Evolutionary conservation across 2,888 invertebrate genomes (phyloP), one percentile per base, ranked within the genome.

Genomic region (Zonitis immaculata): DNA sequence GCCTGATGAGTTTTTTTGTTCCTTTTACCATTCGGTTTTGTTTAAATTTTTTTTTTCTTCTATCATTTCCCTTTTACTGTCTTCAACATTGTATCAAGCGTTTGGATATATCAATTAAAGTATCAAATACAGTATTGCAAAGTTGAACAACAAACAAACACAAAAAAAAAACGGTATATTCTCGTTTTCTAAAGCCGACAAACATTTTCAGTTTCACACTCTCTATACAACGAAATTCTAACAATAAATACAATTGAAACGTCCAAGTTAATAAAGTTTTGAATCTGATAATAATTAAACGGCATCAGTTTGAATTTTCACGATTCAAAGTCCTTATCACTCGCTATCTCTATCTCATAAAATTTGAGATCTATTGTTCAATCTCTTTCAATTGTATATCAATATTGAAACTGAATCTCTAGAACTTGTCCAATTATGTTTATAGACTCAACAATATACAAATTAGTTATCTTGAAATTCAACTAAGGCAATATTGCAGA

Each of bases 281-380:
- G 51, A 60, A 62, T 60, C 62, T 58, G 59, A 60, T 60, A 60
- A 60, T 44, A 30, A 30, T 8, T 6, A 6, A 56, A 51, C 35
- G 22, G 57, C 52, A 59, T 59, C 58, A 57, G 53, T 53, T 58
- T 60, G 55, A 61, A 60, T 62, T 61, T 64, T 61, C 56, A 39
- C 55, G n/a, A n/a, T n/a, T n/a, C n/a, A n/a, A n/a, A n/a, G n/a
- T n/a, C n/a, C n/a, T n/a, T n/a, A n/a, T n/a, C n/a, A n/a, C n/a
- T n/a, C n/a, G n/a, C n/a, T n/a, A n/a, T n/a, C n/a, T n/a, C n/a
- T n/a, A n/a, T n/a, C n/a, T n/a, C n/a, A n/a, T n/a, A n/a, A n/a
- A n/a, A n/a, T n/a, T n/a, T n/a, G n/a, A n/a, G n/a, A n/a, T n/a
- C n/a, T n/a, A n/a, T n/a, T n/a, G n/a, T n/a, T n/a, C n/a, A n/a